Conservation (phyloP, 30 jellyfish, hydroid and myxozoan genomes). For the Clytia hemisphaerica region DNA sequence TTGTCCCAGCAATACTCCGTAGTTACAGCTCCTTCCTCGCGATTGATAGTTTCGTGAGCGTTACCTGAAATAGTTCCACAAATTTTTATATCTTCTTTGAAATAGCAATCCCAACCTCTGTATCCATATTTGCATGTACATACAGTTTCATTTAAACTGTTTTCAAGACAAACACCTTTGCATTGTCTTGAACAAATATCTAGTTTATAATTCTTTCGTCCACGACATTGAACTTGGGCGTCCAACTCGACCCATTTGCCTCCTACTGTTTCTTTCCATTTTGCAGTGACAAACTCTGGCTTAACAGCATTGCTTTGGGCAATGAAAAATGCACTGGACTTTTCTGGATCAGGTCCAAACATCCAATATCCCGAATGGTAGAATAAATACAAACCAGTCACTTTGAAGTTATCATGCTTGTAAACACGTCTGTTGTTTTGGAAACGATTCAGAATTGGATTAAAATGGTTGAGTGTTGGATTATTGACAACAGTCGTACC, state of each 20-base stretch:
- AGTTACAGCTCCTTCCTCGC: too few relatives aligned
- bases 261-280: slow-evolving; percentile 20
- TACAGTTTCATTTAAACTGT: too few relatives aligned
- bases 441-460: too few relatives aligned
- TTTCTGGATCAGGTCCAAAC: neutral
- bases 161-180: slow-evolving; percentile 21
- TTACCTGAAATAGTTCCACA: too few relatives aligned
- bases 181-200: neutral
- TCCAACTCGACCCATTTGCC: neutral
- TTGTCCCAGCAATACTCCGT: too few relatives aligned
- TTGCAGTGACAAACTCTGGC: slow-evolving; percentile 37
- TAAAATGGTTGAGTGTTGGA: too few relatives aligned
- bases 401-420: slow-evolving; percentile 39
- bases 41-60: too few relatives aligned
- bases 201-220: slow-evolving; percentile 21
- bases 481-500: too few relatives aligned
- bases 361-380: slow-evolving; percentile 25
- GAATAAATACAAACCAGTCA: slow-evolving; percentile 12
- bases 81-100: too few relatives aligned
- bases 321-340: neutral
- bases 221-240: slow-evolving; percentile 2
- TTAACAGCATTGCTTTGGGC: slow-evolving; percentile 18
- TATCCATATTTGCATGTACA: too few relatives aligned
- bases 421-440: slow-evolving; percentile 24
- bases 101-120: too few relatives aligned